These are phyloP conservation scores for Orgyia antiqua DNA, from an alignment of 2,888 invertebrate species.

Conservation along the genomic window DNA sequence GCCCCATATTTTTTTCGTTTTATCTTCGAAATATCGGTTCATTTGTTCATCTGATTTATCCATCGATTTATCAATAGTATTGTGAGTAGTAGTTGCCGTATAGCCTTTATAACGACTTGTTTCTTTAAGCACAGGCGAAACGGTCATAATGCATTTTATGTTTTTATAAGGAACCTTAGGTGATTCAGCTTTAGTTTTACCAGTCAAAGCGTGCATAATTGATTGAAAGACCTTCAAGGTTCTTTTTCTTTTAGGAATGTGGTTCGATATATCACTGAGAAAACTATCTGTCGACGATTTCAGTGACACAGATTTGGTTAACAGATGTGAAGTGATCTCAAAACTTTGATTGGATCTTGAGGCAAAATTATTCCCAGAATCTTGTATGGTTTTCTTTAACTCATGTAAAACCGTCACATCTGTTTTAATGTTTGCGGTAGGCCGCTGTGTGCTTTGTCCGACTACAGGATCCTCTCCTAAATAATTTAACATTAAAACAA, in stretches of 20 bases:
- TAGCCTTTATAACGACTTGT: too few species aligned
- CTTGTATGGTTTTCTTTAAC: constrained; percentile 17
- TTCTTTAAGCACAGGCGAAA: too few species aligned
- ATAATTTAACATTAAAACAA: too few species aligned
- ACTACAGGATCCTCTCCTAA: too few species aligned
- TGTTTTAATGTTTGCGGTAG: neutral
- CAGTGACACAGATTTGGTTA: constrained; percentile 41
- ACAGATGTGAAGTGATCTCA: constrained; percentile 39
- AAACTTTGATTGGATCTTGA: constrained; percentile 40
- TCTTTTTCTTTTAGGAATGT: neutral
- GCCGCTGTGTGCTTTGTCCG: neutral
- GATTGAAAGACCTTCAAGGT: constrained; percentile 22
- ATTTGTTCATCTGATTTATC: constrained; percentile 18
- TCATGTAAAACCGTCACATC: constrained; percentile 16
- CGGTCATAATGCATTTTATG: too few species aligned
- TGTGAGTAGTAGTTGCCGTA: neutral
- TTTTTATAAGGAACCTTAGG: constrained; percentile 15
- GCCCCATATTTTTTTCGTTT: constrained; percentile 39
- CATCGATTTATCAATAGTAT: constrained; percentile 5
- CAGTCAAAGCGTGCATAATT: constrained; percentile 30
- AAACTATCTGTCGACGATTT: constrained; percentile 30
- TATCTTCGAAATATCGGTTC: too few species aligned
- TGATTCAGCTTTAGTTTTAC: constrained; percentile 33
- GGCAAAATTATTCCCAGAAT: constrained; percentile 40
- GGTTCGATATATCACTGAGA: constrained; percentile 1